Conservation (phyloP, 2,888 invertebrate genomes). For the Dolichomitus sp. region DNA sequence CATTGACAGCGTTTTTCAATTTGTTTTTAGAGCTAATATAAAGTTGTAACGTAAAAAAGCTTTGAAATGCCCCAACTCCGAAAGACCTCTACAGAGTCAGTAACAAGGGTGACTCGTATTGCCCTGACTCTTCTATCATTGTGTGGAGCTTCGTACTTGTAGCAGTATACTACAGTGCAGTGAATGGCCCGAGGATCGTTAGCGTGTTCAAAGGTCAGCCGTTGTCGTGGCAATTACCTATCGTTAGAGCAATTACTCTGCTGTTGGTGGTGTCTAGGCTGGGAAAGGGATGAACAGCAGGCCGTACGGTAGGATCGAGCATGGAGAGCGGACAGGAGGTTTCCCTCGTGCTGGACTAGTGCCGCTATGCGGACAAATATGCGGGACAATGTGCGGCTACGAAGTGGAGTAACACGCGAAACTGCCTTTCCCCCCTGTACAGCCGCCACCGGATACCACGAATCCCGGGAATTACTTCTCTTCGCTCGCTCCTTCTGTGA, state of each 20-base stretch:
- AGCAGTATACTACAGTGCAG: constrained; percentile 8
- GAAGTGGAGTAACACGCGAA: constrained; percentile 65
- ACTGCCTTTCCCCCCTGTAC: constrained; percentile 62
- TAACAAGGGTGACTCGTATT: not conserved
- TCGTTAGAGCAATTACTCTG: constrained; percentile 73
- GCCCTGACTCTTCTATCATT: not conserved
- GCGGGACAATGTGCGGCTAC: constrained; percentile 70
- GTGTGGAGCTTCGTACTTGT: constrained; percentile 7
- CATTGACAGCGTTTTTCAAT: not conserved
- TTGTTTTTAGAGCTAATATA: not conserved
- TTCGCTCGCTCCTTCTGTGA: constrained; percentile 27
- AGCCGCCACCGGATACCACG: constrained; percentile 70
- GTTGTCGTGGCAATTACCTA: constrained; percentile 70
- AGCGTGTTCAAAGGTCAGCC: constrained; percentile 58
- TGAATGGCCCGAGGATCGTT: constrained; percentile 50
- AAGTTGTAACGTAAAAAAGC: not conserved
- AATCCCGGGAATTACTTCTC: constrained; percentile 75
- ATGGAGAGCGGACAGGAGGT: constrained; percentile 44
- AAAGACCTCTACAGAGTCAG: not conserved
- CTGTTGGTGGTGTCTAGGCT: constrained; percentile 45
- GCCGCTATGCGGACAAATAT: constrained; percentile 72
- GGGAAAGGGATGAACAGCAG: constrained; percentile 56
- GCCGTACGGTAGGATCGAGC: constrained; percentile 23
- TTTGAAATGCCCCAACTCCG: not conserved
- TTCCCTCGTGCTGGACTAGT: constrained; percentile 22